Conservation (phyloP, 2,888 invertebrate species). For the Prosapia bicincta region DNA sequence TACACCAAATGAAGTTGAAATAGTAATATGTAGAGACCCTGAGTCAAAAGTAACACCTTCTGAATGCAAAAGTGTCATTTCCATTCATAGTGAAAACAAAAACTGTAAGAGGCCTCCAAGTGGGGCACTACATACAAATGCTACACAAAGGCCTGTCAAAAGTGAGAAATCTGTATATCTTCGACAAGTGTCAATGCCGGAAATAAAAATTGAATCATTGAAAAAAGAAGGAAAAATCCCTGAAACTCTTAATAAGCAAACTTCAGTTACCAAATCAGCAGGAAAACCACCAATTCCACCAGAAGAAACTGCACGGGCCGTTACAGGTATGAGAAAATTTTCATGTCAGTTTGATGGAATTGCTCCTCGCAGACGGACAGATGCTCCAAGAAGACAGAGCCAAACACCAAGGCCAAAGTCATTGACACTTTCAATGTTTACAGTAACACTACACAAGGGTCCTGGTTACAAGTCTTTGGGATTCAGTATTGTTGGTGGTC, state of each 20-base stretch:
- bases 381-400: slow-evolving; percentile 27
- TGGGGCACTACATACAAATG: background rate
- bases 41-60: slow-evolving; percentile 9
- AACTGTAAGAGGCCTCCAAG: slow-evolving; percentile 15
- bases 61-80: background rate
- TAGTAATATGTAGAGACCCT: slow-evolving; percentile 44
- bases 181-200: slow-evolving; percentile 37
- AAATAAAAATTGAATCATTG: slow-evolving; percentile 32
- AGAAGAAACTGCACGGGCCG: slow-evolving; percentile 33
- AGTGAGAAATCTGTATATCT: slow-evolving; percentile 25
- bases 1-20: slow-evolving; percentile 48
- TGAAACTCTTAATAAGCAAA: background rate
- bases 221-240: slow-evolving; percentile 25
- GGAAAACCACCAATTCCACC: slow-evolving; percentile 34
- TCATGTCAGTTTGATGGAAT: slow-evolving; percentile 43
- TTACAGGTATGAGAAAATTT: slow-evolving; percentile 50
- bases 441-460: slow-evolving; percentile 74
- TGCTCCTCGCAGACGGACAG: slow-evolving; percentile 34
- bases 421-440: slow-evolving; percentile 44
- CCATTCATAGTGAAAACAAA: slow-evolving; percentile 2
- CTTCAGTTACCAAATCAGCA: background rate
- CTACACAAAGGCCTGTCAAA: slow-evolving; percentile 4
- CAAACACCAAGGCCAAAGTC: slow-evolving; percentile 42
- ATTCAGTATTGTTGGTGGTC: slow-evolving; percentile 87
- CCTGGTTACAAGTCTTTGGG: slow-evolving; percentile 80